Conservation (phyloP, 2,888 invertebrate genomes). For the Gryllus longicercus region DNA sequence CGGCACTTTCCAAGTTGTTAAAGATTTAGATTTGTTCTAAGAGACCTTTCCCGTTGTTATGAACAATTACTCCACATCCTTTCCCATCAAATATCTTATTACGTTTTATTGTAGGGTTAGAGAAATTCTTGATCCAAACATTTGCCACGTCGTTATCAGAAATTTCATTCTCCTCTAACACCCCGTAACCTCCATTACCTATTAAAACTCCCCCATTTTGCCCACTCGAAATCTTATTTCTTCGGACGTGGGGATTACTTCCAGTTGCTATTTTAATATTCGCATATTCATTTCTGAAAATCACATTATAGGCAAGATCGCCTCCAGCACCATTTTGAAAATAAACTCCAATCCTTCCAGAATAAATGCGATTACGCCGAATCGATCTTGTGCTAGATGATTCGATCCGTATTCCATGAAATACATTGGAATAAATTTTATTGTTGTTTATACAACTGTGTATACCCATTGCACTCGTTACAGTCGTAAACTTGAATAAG, state of each 20-base stretch:
- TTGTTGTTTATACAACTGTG: constrained; percentile 99
- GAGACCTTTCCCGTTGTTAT: constrained; percentile 94
- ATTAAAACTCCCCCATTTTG: constrained; percentile 99
- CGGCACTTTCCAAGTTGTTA: constrained; percentile 97
- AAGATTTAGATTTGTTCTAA: constrained; percentile 95
- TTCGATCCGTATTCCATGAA: constrained; percentile 92
- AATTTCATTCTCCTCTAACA: constrained; percentile 96
- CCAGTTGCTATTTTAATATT: constrained; percentile 97
- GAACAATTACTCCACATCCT: constrained; percentile 97
- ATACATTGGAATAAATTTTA: constrained; percentile 92
- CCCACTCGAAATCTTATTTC: constrained; percentile 99
- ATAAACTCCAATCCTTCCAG: constrained; percentile 96
- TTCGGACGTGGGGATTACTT: constrained; percentile 93
- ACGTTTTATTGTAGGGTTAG: constrained; percentile 92
- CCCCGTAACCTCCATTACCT: constrained; percentile 95
- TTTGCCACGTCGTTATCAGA: constrained; percentile 99
- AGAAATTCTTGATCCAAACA: constrained; percentile 99
- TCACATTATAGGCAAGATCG: constrained; percentile 97
- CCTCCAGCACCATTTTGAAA: constrained; percentile 99
- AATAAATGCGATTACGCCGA: constrained; percentile 94
- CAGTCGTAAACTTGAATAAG: constrained; percentile 99
- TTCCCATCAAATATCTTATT: constrained; percentile 98
- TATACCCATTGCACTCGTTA: constrained; percentile 96
- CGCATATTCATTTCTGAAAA: constrained; percentile 98
- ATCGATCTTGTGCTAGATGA: constrained; percentile 93